Evolutionary conservation across 2,113 vertebrate genomes (phyloP), one percentile per base, ranked within the genome.

Genomic region (Lota lota): DNA sequence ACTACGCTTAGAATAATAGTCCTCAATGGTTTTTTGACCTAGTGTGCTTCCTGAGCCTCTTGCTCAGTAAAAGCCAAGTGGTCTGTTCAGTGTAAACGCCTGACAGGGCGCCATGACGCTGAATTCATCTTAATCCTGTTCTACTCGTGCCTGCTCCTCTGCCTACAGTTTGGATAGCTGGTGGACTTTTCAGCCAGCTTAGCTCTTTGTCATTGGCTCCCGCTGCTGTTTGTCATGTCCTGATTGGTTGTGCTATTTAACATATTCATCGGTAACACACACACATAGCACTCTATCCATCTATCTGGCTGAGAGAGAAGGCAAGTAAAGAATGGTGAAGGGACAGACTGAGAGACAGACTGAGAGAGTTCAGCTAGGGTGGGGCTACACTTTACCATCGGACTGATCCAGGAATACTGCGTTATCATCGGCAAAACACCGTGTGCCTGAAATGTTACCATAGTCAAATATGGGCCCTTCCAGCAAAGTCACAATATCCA

Each of bases 381-480:
- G 91, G 80, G 89, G 88, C 88, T 94, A 92, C 94, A 92, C 87
- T 91, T 98, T 99, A 99, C 97, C 97, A 94, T 99, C 96, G 89
- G 95, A 92, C 82, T 96, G 92, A 92, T 98, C 97, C 92, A 94
- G 94, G 94, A 96, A 96, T 92, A 95, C 90, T 83, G 92, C 94
- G 92, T 95, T 97, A 93, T 97, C 97, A 92, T 98, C 97, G 91
- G 96, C 95, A 96, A 99, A 99, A 91, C 97, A 98, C 92, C 97
- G 95, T 90, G 97, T 98, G 94, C 96, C 97, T 91, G 96, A 96
- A 94, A 99, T 97, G 93, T 99, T 99, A 93, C 97, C 97, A 90
- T 99, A 98, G 92, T 99, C 97, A 94, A 99, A 99, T 94, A 99
- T 98, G 90, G 97, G 97, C 93, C 97, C 97, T 96, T 99, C 97